Evolutionary conservation across 2,888 invertebrate species (phyloP).

Genomic region (Euspilapteryx auroguttella): DNA sequence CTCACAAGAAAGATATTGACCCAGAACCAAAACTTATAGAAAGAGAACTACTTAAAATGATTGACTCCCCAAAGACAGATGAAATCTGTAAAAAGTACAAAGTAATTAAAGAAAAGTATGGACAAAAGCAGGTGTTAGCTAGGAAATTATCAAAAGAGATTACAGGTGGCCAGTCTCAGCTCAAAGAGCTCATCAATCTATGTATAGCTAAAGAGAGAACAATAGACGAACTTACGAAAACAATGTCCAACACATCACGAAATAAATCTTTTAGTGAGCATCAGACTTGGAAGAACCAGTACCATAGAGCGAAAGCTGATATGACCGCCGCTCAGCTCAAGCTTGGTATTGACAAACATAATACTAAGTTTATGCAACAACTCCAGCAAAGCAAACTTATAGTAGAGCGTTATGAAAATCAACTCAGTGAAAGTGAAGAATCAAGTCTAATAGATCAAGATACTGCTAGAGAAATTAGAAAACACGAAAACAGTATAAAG

Average conservation of each 20-base stretch:
- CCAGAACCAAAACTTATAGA: constrained; percentile 58
- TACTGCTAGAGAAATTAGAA: constrained; percentile 66
- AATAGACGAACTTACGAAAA: constrained; percentile 65
- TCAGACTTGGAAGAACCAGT: constrained; percentile 62
- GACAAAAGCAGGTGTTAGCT: constrained; percentile 47
- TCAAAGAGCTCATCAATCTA: constrained; percentile 72
- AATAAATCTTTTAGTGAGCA: constrained; percentile 59
- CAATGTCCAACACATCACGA: constrained; percentile 27
- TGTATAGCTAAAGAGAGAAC: constrained; percentile 69
- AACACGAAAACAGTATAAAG: constrained; percentile 72
- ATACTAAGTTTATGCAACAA: constrained; percentile 21
- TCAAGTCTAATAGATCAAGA: constrained; percentile 58
- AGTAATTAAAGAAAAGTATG: constrained; percentile 51
- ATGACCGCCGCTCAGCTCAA: constrained; percentile 57
- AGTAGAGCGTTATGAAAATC: constrained; percentile 30
- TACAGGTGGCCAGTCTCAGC: constrained; percentile 67
- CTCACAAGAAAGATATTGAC: constrained; percentile 54
- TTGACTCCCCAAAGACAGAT: constrained; percentile 47
- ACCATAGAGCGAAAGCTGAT: constrained; percentile 59
- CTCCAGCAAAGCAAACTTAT: constrained; percentile 29
- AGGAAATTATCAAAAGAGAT: constrained; percentile 61
- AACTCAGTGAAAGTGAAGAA: constrained; percentile 35
- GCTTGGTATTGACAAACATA: constrained; percentile 64
- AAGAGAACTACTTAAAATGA: constrained; percentile 53
- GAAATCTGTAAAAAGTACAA: constrained; percentile 57